Base-by-base conservation (phyloP, 2,888 invertebrate genomes). In the Hypselothyrea guttata region DNA sequence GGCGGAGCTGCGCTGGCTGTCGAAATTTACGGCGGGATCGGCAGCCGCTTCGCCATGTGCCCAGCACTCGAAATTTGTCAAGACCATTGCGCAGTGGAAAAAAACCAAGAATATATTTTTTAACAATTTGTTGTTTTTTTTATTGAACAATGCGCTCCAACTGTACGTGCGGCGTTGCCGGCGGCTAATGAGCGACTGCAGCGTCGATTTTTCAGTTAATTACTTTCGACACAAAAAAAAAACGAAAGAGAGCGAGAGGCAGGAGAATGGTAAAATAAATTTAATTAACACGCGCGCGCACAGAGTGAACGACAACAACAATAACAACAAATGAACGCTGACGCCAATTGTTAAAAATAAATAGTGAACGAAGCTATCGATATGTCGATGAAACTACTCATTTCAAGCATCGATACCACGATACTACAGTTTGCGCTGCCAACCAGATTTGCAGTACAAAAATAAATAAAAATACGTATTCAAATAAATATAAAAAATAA, bases 41-140 rank as follows among this genome's bases (percentile, higher is more conserved):
- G 33, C 11, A 2, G 11, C n/a, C 33, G 33, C 49, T 11, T 72
- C 86, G 52, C 87, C 88, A 74, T 88, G 83, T 68, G 89, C 89
- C 89, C 89, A 89, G 64, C 86, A 87, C 75, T 89, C 89, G 57
- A 88, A 86, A 82, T 87, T 89, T 16, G 88, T 89, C 61, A 89
- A 77, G 52, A 89, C 89, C 89, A 89, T 89, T 53, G 48, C 51
- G 30, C 58, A 71, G 52, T 85, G 86, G 84, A 86, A 86, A 76
- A 71, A 86, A 78, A 62, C 85, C 84, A 68, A 75, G 71, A 71
- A 70, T 64, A 51, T 42, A 38, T 57, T 45, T 57, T 48, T 38
- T 7, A 40, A 53, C n/a, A n/a, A n/a, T n/a, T n/a, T n/a, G n/a
- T n/a, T 22, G 22, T 4, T 2, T 22, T 71, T 66, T 65, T 53